These are phyloP conservation scores for Spatulosminthurus flaviceps DNA, from an alignment of 2,888 invertebrate species.

Conservation along the genomic window DNA sequence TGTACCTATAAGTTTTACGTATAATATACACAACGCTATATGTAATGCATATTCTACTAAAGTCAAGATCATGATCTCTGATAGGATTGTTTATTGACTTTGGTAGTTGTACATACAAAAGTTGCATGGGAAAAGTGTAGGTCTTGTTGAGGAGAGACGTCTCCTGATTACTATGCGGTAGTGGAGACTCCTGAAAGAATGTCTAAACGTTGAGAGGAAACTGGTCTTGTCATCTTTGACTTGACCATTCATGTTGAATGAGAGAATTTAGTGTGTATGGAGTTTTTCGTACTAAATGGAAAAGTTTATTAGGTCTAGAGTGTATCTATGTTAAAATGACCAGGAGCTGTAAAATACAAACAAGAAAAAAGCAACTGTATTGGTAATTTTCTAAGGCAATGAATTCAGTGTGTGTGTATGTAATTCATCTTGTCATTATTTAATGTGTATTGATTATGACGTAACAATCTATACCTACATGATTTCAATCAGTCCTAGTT, in stretches of 20 bases:
- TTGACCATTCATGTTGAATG: background rate
- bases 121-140: background rate
- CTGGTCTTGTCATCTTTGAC: background rate
- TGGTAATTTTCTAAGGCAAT: background rate
- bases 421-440: background rate
- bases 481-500: background rate
- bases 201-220: background rate
- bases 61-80: conserved; percentile 13
- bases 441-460: background rate
- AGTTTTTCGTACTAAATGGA: too few species aligned
- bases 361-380: conserved; percentile 7
- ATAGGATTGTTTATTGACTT: conserved; percentile 13
- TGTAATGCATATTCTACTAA: too few species aligned
- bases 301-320: too few species aligned
- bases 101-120: background rate
- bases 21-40: too few species aligned
- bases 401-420: background rate
- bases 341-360: conserved; percentile 7
- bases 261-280: too few species aligned
- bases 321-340: too few species aligned
- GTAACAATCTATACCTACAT: background rate
- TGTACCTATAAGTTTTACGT: too few species aligned
- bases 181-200: background rate
- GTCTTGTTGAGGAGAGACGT: background rate
- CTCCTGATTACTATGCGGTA: background rate